These are phyloP conservation scores for Crambe crambe DNA, from an alignment of 37 sponge, comb jelly and placozoan genomes.

Conservation along the genomic window DNA sequence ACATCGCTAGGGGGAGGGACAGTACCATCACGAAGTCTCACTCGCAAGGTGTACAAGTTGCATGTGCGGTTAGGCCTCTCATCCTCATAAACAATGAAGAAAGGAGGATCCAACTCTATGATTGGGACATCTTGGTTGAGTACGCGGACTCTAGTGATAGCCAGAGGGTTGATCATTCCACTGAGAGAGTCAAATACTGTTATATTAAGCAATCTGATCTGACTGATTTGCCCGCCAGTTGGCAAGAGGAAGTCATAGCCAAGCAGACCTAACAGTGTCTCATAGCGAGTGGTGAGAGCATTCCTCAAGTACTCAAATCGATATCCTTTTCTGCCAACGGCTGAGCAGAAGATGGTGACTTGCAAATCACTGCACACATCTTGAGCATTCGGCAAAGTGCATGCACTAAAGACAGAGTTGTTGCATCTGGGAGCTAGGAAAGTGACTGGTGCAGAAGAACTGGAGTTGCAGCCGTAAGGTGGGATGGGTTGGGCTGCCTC, in stretches of 20 bases:
- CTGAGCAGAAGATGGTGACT: slow-evolving; percentile 53
- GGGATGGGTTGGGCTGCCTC: not conserved
- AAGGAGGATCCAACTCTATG: slow-evolving; percentile 23
- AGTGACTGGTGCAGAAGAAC: not conserved
- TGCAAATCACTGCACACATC: slow-evolving; percentile 67
- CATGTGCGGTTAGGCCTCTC: slow-evolving; percentile 48
- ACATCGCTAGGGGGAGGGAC: slow-evolving; percentile 18
- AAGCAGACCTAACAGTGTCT: slow-evolving; percentile 57
- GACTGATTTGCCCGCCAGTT: slow-evolving; percentile 29
- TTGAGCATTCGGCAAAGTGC: slow-evolving; percentile 17
- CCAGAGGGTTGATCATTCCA: slow-evolving; percentile 34
- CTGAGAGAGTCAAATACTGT: slow-evolving; percentile 42
- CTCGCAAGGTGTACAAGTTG: slow-evolving; percentile 25
- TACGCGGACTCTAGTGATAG: slow-evolving; percentile 31
- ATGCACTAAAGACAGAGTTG: slow-evolving; percentile 46
- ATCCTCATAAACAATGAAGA: slow-evolving; percentile 62
- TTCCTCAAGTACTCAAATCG: slow-evolving; percentile 42
- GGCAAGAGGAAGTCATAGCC: slow-evolving; percentile 56
- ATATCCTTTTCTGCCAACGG: slow-evolving; percentile 42
- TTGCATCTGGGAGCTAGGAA: slow-evolving; percentile 36
- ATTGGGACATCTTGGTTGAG: slow-evolving; percentile 18
- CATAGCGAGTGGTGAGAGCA: slow-evolving; percentile 43
- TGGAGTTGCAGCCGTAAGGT: slow-evolving; percentile 18
- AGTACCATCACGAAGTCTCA: slow-evolving; percentile 30
- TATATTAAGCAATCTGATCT: slow-evolving; percentile 41